Evolutionary conservation across 2,888 invertebrate species (phyloP).

Genomic region (Empis livida): DNA sequence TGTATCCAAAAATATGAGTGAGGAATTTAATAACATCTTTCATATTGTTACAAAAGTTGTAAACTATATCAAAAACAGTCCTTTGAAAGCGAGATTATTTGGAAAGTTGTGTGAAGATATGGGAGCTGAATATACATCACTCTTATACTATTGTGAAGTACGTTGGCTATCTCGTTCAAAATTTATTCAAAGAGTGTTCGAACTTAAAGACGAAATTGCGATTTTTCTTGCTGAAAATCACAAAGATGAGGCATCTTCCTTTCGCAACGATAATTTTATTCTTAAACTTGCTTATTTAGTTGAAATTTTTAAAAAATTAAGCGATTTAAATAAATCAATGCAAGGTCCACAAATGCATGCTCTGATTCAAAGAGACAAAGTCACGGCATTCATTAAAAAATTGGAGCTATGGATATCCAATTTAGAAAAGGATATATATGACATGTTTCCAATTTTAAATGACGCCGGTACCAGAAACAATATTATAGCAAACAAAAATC

Average conservation of each 20-base stretch:
- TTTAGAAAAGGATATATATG: too few relatives aligned
- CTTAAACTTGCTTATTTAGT: slow-evolving; percentile 7
- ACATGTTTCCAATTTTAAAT: too few relatives aligned
- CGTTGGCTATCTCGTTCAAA: slow-evolving; percentile 4
- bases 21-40: too few relatives aligned
- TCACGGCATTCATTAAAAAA: too few relatives aligned
- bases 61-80: too few relatives aligned
- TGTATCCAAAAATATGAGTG: too few relatives aligned
- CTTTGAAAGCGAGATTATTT: background rate
- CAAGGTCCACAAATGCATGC: slow-evolving; percentile 6
- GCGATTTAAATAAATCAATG: slow-evolving; percentile 6
- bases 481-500: slow-evolving; percentile 5
- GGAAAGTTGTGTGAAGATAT: slow-evolving; percentile 1
- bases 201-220: too few relatives aligned
- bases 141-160: slow-evolving; percentile 3
- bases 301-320: slow-evolving; percentile 7
- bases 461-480: slow-evolving; percentile 1
- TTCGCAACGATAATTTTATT: slow-evolving; percentile 8
- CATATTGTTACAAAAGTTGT: too few relatives aligned
- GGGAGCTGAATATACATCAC: background rate
- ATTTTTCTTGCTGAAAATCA: too few relatives aligned
- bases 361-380: too few relatives aligned
- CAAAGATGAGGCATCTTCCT: slow-evolving; percentile 4
- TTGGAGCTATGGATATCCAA: too few relatives aligned
- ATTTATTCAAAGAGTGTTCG: too few relatives aligned